Evolutionary conservation across 2,888 invertebrate species (phyloP).

Genomic region (Cheilosia pagana): DNA sequence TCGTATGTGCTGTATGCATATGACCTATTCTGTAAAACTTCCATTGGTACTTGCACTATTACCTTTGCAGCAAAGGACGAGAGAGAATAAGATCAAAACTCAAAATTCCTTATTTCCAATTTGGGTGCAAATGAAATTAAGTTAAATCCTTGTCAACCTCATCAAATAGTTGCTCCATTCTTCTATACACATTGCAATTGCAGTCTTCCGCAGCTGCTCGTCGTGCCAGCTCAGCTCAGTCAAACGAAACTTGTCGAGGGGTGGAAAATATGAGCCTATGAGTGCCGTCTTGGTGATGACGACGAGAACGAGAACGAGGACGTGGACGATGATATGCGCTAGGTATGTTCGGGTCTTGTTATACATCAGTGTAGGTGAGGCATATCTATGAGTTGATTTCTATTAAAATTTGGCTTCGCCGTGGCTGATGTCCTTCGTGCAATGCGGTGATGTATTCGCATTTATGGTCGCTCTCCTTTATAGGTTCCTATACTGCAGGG

Average conservation of each 20-base stretch:
- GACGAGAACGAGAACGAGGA: conserved; percentile 39
- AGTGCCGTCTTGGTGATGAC: conserved; percentile 39
- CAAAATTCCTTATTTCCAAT: conserved; percentile 74
- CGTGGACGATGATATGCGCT: conserved; percentile 47
- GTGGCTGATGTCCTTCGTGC: conserved; percentile 15
- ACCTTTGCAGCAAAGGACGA: conserved; percentile 51
- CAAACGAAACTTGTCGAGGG: conserved; percentile 23
- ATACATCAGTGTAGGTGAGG: conserved; percentile 14
- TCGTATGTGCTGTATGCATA: conserved; percentile 25
- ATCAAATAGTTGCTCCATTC: conserved; percentile 77
- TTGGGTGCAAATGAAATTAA: conserved; percentile 76
- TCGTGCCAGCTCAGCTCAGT: conserved; percentile 21
- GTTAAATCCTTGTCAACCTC: conserved; percentile 77
- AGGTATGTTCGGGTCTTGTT: conserved; percentile 43
- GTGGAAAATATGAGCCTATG: conserved; percentile 43
- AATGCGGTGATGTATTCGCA: conserved; percentile 4
- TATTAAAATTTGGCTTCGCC: conserved; percentile 59
- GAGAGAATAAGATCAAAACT: conserved; percentile 72
- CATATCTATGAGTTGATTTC: conserved; percentile 30
- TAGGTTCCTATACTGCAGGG: neutral
- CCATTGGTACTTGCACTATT: conserved; percentile 3
- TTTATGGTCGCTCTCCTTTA: neutral
- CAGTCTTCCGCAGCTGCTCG: conserved; percentile 55
- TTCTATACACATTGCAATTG: conserved; percentile 73
- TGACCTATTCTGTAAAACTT: conserved; percentile 50